A percentile compares a stretch with the other conserved stretches of the same genome.
Evolutionary conservation across 2,797 vertebrate species (phyloP).

Genomic region (Micrastur ruficollis): DNA sequence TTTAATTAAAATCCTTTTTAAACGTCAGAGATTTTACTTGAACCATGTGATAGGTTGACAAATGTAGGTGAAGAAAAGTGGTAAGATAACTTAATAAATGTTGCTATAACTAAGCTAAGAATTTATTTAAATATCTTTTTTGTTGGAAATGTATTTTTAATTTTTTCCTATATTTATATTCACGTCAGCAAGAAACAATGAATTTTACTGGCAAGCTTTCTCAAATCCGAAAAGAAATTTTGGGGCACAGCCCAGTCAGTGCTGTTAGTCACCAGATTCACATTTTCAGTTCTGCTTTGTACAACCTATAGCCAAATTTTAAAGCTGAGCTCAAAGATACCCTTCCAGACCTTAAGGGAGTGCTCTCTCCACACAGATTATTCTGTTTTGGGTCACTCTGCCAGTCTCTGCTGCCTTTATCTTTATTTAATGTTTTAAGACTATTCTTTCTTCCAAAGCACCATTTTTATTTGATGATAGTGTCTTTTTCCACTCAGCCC

Average conservation of each 20-base stretch:
- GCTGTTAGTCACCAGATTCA: neutral
- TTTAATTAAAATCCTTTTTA: neutral
- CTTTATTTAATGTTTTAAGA: neutral
- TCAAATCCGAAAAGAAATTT: neutral
- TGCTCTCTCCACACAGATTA: neutral
- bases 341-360: neutral
- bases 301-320: neutral
- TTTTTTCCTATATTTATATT: neutral
- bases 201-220: neutral
- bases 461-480: neutral
- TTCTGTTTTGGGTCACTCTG: neutral
- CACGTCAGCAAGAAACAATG: neutral
- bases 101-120: neutral
- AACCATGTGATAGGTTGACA: neutral
- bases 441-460: neutral
- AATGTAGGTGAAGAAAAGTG: neutral
- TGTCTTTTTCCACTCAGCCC: neutral
- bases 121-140: neutral
- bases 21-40: neutral
- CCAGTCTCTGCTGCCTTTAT: neutral
- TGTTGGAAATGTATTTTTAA: neutral
- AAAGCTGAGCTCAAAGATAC: neutral
- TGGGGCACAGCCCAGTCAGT: neutral
- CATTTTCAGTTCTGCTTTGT: neutral
- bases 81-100: neutral